Conservation (phyloP, 2,113 vertebrate species). For the Vulpes lagopus region DNA sequence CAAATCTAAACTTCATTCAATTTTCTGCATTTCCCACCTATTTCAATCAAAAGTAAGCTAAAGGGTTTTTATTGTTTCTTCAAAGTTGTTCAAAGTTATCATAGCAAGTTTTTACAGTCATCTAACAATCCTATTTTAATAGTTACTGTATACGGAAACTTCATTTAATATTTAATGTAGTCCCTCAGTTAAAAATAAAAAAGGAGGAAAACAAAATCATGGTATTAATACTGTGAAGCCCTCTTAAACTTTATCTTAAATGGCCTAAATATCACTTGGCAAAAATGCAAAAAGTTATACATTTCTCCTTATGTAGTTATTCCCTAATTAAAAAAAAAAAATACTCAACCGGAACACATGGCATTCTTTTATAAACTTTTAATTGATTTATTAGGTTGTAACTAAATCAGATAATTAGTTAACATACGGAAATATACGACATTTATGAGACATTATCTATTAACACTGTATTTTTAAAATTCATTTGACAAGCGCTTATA, state of each 20-base stretch:
- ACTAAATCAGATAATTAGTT: not conserved
- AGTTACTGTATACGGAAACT: not conserved
- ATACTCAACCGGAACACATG: not conserved
- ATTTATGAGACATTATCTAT: not conserved
- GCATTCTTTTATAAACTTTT: not conserved
- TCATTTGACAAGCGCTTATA: not conserved
- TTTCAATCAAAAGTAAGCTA: conserved; percentile 50
- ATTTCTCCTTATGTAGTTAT: not conserved
- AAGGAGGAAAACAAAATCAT: not conserved
- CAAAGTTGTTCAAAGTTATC: not conserved
- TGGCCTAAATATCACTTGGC: not conserved
- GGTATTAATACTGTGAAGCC: not conserved
- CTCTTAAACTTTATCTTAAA: not conserved
- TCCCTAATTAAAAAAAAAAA: not conserved
- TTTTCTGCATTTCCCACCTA: conserved; percentile 1
- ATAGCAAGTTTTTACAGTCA: not conserved
- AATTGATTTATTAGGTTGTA: not conserved
- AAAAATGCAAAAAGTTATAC: not conserved
- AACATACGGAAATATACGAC: not conserved
- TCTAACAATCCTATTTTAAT: not conserved
- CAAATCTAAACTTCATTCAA: conserved; percentile 29
- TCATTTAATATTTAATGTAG: conserved; percentile 5
- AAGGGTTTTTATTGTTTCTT: conserved; percentile 28
- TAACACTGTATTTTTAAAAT: not conserved
- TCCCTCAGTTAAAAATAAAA: not conserved